These are phyloP conservation scores for Coracias cyanogaster DNA, from an alignment of 2,797 vertebrate genomes.

Conservation along the genomic window DNA sequence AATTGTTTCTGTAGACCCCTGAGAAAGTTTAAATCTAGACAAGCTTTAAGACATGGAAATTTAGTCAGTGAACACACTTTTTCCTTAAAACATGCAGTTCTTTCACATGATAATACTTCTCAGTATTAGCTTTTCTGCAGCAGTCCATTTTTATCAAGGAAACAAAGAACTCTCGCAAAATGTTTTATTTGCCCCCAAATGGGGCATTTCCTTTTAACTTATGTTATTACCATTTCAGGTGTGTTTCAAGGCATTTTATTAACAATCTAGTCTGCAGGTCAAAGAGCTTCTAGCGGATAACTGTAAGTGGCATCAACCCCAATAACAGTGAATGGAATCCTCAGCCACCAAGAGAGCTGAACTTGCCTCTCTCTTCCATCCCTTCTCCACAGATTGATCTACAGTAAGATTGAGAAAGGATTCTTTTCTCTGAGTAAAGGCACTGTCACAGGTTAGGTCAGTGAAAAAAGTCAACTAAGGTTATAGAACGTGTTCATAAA, in stretches of 20 bases:
- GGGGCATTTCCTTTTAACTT: neutral
- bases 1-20: slow-evolving; percentile 23
- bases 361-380: neutral
- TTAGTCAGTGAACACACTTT: neutral
- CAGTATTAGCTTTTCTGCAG: neutral
- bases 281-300: neutral
- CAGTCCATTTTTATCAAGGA: neutral
- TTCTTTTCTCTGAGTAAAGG: neutral
- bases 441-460: neutral
- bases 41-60: neutral
- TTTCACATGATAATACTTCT: neutral
- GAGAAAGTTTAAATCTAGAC: slow-evolving; percentile 36
- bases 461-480: neutral
- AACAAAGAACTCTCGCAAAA: neutral
- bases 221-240: neutral
- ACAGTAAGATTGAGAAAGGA: neutral
- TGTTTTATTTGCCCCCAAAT: neutral
- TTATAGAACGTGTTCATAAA: neutral
- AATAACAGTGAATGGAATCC: neutral
- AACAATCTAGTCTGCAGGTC: neutral
- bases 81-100: neutral
- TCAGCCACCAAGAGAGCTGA: neutral
- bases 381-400: neutral
- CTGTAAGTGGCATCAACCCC: neutral
- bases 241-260: neutral